These are phyloP conservation scores for Scyliorhinus canicula DNA, from an alignment of 2,797 vertebrate species.

Conservation along the genomic window DNA sequence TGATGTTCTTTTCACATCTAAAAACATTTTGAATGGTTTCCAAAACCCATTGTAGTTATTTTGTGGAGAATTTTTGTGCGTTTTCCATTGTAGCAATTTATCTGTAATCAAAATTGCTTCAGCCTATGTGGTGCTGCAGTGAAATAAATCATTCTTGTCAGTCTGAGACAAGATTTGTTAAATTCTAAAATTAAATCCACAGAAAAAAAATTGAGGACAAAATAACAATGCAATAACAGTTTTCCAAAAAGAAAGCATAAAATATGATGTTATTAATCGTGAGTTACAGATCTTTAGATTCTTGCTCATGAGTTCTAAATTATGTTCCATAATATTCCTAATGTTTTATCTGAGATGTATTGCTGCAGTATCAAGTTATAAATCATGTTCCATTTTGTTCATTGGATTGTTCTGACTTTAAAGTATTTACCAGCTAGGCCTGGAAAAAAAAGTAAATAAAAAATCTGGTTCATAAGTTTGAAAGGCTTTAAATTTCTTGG, in stretches of 20 bases:
- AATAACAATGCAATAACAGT: not conserved
- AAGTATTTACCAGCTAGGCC: not conserved
- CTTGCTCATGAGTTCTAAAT: not conserved
- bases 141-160: conserved; percentile 4
- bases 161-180: not conserved
- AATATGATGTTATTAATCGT: not conserved
- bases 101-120: conserved; percentile 19
- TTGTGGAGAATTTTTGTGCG: not conserved
- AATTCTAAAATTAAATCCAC: not conserved
- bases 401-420: not conserved
- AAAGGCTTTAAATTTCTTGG: not conserved
- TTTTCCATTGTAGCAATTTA: conserved; percentile 10
- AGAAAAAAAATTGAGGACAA: not conserved
- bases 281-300: not conserved
- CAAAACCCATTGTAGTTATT: not conserved
- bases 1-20: not conserved
- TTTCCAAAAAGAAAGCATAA: conserved; percentile 7
- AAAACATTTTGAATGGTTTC: not conserved
- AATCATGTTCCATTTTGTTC: not conserved
- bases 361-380: not conserved
- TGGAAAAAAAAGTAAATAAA: not conserved
- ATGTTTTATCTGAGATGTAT: not conserved
- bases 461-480: not conserved
- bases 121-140: not conserved
- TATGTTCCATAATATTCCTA: not conserved